phyloP scores from a whole-genome alignment of 2,113 vertebrate species.

The Oxyura jamaicensis region DNA sequence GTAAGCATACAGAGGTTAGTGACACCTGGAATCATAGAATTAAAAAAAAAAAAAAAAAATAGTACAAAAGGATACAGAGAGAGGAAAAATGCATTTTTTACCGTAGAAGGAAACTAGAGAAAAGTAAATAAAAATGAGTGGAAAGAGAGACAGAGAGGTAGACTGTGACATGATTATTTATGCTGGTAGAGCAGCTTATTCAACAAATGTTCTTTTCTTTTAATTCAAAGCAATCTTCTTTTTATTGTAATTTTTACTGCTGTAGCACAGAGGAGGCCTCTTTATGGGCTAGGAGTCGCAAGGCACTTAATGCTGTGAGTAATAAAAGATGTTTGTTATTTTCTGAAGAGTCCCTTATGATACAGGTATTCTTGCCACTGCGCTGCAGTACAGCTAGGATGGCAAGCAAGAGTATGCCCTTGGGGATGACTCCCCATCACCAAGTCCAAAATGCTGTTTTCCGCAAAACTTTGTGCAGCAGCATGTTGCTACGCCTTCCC shows the following conservation, averaged over 20 bases:
- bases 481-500: not conserved
- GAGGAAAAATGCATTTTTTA: not conserved
- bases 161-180: conserved; percentile 5
- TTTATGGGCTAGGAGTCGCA: not conserved
- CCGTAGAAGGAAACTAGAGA: not conserved
- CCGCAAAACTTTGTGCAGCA: rapidly evolving
- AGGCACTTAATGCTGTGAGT: not conserved
- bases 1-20: not conserved
- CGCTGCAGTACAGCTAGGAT: not conserved
- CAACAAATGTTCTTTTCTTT: not conserved
- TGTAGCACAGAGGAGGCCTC: not conserved
- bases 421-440: rapidly evolving
- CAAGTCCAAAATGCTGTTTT: not conserved
- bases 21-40: not conserved
- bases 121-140: not conserved
- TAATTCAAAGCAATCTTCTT: not conserved
- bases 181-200: not conserved
- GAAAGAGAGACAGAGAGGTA: not conserved
- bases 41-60: not conserved
- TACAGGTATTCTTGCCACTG: not conserved
- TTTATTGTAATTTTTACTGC: conserved; percentile 24
- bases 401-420: not conserved
- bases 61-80: not conserved
- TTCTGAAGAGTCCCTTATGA: not conserved
- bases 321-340: not conserved